Evolutionary conservation across 2,888 invertebrate species (phyloP), one percentile per base, ranked within the genome.

Genomic region (Drosophila limbata): DNA sequence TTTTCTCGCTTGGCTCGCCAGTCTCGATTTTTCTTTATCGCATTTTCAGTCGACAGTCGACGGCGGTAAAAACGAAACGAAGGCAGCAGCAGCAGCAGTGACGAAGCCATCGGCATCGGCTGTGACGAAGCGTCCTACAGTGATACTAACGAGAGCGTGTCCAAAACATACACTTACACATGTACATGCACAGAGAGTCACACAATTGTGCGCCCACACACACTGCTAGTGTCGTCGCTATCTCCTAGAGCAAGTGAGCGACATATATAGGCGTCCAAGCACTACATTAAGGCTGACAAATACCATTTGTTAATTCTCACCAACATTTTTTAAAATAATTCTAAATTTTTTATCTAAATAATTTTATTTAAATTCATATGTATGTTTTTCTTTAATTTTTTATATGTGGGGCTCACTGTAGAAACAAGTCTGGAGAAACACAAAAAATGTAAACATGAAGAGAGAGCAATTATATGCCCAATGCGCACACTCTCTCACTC

Each of bases 11-110:
- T 83, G 50, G 72, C 65, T 69, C 61, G 68, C 56, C 61, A 61
- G 72, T 79, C 83, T 80, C 82, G 84, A 88, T 77, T 90, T 90
- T 90, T 90, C 88, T 85, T 90, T 90, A 90, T 90, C 90, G 77
- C 86, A 75, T 79, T 83, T 81, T 73, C 74, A 73, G 81, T 47
- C 67, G 68, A 71, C 66, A 47, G 37, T 28, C 37, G 31, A 9
- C 10, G 10, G 48, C 64, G 62, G 44, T 25, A 52, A 56, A 67
- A 66, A 60, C 69, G 55, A 67, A 66, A 63, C 69, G 57, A 39
- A 57, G 35, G 68, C 62, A 39, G 37, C 51, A 15, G 63, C 51
- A 15, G 63, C 51, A 31, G 55, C 57, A 40, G 55, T 21, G 59
- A 40, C 59, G 51, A 51, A 53, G 55, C 13, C 68, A 39, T 48